Evolutionary conservation across 2,888 invertebrate species (phyloP), one percentile per base, ranked within the genome.

Genomic region (Sturmia bella): DNA sequence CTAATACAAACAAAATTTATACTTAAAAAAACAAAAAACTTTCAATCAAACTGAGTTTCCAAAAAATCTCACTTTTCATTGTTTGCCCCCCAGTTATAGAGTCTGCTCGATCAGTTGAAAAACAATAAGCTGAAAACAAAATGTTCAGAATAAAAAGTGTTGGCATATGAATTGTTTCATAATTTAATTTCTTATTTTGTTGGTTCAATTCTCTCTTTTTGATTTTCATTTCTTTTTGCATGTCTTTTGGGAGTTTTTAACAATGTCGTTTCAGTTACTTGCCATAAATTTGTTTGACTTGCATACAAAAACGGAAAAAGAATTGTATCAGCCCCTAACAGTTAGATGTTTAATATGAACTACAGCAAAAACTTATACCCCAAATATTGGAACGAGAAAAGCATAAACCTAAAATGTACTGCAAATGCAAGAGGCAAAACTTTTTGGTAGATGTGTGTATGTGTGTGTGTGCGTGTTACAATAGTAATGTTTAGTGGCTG

Each of bases 201-300:
- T 56, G 37, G 61, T 68, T 61, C 39, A 52, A 27, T 3, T 32
- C 32, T 59, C 57, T 52, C 21, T 4, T 64, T 19, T 19, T 7
- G 17, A 19, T 37, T 66, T 21, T 37, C 43, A 39, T 27, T 32
- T 50, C 56, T 63, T 69, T 63, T 59, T 81, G 12, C 63, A 63
- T 78, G 81, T 74, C 81, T 78, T 82, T 82, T 82, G 81, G 81
- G 81, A 82, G 81, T 82, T 82, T 82, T 82, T 78, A 73, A 74
- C 74, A 78, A 74, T 82, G 81, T 82, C 81, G 78, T 74, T 74
- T 73, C 81, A 78, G 81, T 82, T 82, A 61, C 78, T 78, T 78
- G 81, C 81, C 78, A 82, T 82, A 82, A 78, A 82, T 82, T 82
- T 82, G 78, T 82, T 78, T 78, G 78, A 78, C 78, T 78, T 74